phyloP scores from a whole-genome alignment of 2,888 invertebrate species.

The Agrotis segetum region DNA sequence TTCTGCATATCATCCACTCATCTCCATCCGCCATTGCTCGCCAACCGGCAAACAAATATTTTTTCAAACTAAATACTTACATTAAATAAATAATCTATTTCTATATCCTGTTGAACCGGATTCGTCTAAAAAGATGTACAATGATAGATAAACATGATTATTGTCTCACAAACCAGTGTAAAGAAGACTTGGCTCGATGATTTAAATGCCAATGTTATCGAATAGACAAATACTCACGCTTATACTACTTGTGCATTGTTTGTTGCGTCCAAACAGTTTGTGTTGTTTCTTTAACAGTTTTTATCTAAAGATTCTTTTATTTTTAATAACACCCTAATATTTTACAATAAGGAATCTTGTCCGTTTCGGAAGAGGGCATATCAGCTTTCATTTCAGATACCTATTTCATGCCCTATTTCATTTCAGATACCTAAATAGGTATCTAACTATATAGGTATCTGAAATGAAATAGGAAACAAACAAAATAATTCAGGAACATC shows the following conservation, averaged over 20 bases:
- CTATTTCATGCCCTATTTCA: too few species aligned
- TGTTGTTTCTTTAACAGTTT: neutral
- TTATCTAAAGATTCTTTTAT: conserved; percentile 10
- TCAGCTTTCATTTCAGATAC: too few species aligned
- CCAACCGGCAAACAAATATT: too few species aligned
- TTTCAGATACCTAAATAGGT: too few species aligned
- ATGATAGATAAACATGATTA: conserved; percentile 57
- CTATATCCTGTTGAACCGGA: conserved; percentile 77
- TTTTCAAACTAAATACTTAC: too few species aligned
- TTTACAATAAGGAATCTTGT: too few species aligned
- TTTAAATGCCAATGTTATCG: conserved; percentile 58
- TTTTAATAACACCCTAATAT: neutral
- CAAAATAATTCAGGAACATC: too few species aligned
- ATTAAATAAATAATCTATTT: conserved; percentile 64
- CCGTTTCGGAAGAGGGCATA: too few species aligned
- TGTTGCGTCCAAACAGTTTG: conserved; percentile 11
- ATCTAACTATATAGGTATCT: too few species aligned
- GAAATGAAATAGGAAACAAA: too few species aligned
- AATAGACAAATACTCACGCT: conserved; percentile 39
- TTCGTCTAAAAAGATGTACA: conserved; percentile 76
- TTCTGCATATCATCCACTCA: too few species aligned
- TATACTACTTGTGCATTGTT: conserved; percentile 25
- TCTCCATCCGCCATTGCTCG: too few species aligned
- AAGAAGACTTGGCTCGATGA: conserved; percentile 38
- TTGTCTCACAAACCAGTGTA: conserved; percentile 44